Percentiles rank a stretch among this genome's conserved stretches.
These are phyloP conservation scores for Molorchus minor DNA, from an alignment of 2,888 invertebrate species.

Conservation along the genomic window DNA sequence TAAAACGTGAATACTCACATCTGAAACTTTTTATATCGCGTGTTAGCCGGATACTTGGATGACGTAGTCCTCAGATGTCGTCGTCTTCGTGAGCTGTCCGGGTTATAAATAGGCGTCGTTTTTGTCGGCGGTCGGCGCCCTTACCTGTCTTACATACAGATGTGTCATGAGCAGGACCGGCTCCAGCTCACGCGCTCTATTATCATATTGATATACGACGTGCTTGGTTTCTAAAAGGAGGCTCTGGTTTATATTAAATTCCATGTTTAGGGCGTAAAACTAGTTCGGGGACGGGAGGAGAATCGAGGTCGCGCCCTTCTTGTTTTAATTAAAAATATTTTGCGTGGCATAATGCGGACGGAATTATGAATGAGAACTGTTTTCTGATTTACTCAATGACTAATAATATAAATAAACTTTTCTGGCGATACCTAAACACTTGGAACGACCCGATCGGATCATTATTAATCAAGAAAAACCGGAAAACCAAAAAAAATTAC, in stretches of 20 bases:
- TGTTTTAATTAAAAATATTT: too few species aligned
- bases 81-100: slow-evolving; percentile 20
- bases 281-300: background rate
- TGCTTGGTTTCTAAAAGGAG: background rate
- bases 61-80: slow-evolving; percentile 28
- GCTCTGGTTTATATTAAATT: background rate
- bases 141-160: slow-evolving; percentile 33
- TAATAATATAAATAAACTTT: too few species aligned
- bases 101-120: slow-evolving; percentile 35
- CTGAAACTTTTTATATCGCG: slow-evolving; percentile 22
- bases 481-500: too few species aligned
- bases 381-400: too few species aligned
- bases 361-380: too few species aligned
- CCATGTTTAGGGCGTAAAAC: background rate
- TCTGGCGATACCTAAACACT: too few species aligned
- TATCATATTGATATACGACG: slow-evolving; percentile 20
- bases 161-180: slow-evolving; percentile 12
- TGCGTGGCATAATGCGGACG: too few species aligned
- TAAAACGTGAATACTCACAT: slow-evolving; percentile 16
- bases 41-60: slow-evolving; percentile 29
- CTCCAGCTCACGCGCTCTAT: background rate
- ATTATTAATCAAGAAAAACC: too few species aligned
- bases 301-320: too few species aligned
- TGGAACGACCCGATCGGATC: too few species aligned
- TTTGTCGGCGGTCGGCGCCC: slow-evolving; percentile 43